These are phyloP conservation scores for Penaeus vannamei DNA, from an alignment of 1,140 invertebrate species.

Conservation along the genomic window DNA sequence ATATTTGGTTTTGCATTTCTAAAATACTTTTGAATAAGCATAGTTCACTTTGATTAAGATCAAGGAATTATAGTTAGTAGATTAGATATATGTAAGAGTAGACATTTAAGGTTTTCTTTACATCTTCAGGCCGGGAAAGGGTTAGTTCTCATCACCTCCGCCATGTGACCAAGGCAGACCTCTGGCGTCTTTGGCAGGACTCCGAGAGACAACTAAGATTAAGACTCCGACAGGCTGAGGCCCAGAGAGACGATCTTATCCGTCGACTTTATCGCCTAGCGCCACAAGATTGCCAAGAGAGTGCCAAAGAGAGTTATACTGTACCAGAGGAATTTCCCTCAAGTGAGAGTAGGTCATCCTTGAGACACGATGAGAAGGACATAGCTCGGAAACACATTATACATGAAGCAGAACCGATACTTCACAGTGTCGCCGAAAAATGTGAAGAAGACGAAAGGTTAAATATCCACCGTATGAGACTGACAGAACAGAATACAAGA, in stretches of 20 bases:
- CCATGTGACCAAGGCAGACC: conserved; percentile 57
- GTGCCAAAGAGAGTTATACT: neutral
- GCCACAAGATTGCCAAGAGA: neutral
- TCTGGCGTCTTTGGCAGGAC: conserved; percentile 60
- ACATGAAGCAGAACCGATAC: too few relatives aligned
- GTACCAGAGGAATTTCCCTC: neutral
- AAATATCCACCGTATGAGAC: neutral
- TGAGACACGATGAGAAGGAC: too few relatives aligned
- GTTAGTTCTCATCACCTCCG: conserved; percentile 55
- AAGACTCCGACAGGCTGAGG: conserved; percentile 54
- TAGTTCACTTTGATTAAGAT: too few relatives aligned
- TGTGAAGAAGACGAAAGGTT: conserved; percentile 4
- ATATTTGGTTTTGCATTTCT: too few relatives aligned
- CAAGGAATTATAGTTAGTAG: too few relatives aligned
- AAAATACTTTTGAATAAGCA: too few relatives aligned
- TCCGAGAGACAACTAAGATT: conserved; percentile 50
- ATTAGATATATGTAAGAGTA: too few relatives aligned
- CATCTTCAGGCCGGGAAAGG: conserved; percentile 41
- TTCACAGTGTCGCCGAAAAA: neutral
- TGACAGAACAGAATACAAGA: neutral
- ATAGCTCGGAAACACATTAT: too few relatives aligned
- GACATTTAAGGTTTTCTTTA: neutral
- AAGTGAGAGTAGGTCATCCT: too few relatives aligned
- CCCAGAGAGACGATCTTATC: conserved; percentile 51
- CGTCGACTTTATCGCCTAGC: conserved; percentile 10